Percentiles rank a stretch among this genome's conserved stretches.
Conservation (phyloP, 1,140 invertebrate genomes). For the Pararge aegeria region DNA sequence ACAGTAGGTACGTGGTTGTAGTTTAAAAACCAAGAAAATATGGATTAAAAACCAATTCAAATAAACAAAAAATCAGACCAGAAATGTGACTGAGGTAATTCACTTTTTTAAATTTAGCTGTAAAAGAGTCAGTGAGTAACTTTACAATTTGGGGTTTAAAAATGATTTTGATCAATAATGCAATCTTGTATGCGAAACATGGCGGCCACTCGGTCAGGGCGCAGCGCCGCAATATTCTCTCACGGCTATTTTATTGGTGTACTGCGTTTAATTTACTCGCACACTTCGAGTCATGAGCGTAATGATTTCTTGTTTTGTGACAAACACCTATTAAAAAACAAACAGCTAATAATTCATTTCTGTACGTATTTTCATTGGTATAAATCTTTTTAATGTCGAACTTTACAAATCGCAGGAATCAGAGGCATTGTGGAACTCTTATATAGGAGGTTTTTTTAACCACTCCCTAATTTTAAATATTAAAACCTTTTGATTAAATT, state of each 20-base stretch:
- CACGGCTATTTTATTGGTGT: conserved; percentile 36
- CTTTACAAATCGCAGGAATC: too few relatives aligned
- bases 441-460: too few relatives aligned
- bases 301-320: conserved; percentile 34
- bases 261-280: conserved; percentile 31
- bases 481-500: too few relatives aligned
- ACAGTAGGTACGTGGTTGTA: too few relatives aligned
- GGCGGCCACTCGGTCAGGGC: conserved; percentile 14
- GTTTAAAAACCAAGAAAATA: too few relatives aligned
- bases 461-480: too few relatives aligned
- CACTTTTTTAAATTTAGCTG: too few relatives aligned
- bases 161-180: conserved; percentile 10
- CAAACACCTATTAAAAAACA: conserved; percentile 23
- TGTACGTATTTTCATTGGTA: background rate
- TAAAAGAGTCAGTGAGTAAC: too few relatives aligned
- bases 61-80: too few relatives aligned
- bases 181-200: conserved; percentile 27
- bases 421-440: too few relatives aligned
- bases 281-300: conserved; percentile 24
- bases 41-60: too few relatives aligned
- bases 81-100: too few relatives aligned
- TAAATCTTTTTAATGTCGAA: background rate
- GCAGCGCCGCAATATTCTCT: conserved; percentile 30
- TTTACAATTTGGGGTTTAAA: background rate
- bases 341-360: background rate